Percentiles rank a stretch among this genome's conserved stretches.
Conservation (phyloP, 2,113 vertebrate genomes). For the Oreochromis tanganicae region DNA sequence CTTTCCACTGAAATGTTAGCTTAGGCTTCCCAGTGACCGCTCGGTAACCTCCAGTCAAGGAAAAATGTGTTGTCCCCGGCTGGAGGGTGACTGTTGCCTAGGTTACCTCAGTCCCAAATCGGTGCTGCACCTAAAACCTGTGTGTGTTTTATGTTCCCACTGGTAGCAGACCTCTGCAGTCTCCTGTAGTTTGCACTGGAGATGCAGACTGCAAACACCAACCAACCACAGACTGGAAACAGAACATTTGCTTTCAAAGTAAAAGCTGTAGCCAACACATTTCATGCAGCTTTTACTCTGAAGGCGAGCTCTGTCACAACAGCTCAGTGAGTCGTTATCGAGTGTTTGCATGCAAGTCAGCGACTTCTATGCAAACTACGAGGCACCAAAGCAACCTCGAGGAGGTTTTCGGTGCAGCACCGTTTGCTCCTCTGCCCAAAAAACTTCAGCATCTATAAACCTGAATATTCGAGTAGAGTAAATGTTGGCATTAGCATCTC, state of each 20-base stretch:
- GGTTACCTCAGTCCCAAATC: neutral
- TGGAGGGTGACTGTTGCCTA: neutral
- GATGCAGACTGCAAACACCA: neutral
- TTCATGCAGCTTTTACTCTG: neutral
- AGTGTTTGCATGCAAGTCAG: neutral
- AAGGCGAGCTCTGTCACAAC: neutral
- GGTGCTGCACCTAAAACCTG: neutral
- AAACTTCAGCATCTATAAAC: neutral
- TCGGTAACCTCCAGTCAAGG: neutral
- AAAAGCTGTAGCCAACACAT: neutral
- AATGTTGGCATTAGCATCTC: neutral
- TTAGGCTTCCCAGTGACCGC: neutral
- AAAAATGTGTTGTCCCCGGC: neutral
- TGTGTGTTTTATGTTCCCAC: neutral
- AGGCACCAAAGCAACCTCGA: neutral
- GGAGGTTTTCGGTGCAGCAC: neutral
- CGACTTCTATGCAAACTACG: neutral
- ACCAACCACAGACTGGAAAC: neutral
- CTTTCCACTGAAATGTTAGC: neutral
- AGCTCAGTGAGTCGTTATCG: neutral
- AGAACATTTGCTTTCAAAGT: neutral
- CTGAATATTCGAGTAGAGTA: accelerated
- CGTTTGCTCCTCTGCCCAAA: neutral
- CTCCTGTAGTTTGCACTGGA: neutral
- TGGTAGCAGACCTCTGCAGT: neutral